Percentiles rank a stretch among this genome's conserved stretches.
Conservation (phyloP, 1,140 invertebrate genomes). For the Pogonomyrmex californicus region DNA sequence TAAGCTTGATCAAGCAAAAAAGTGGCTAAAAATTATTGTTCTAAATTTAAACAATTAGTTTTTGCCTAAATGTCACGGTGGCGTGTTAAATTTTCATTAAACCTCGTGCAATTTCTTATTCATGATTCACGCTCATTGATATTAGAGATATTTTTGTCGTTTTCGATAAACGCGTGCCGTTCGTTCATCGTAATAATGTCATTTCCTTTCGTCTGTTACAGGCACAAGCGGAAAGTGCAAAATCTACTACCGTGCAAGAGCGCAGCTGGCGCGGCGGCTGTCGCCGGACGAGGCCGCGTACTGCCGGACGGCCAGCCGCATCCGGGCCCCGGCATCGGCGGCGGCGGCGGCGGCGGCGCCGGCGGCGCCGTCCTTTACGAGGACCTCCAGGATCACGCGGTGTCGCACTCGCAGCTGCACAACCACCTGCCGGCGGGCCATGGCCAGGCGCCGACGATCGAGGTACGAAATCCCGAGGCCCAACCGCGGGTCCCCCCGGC, state of each 20-base stretch:
- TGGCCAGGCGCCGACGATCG: conserved; percentile 87
- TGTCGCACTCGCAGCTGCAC: conserved; percentile 84
- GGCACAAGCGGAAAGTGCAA: conserved; percentile 91
- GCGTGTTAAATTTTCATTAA: not conserved
- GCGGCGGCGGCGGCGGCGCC: conserved; percentile 78
- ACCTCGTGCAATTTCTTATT: not conserved
- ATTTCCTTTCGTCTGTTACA: conserved; percentile 83
- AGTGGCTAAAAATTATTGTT: not conserved
- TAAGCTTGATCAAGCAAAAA: not conserved
- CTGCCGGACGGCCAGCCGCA: conserved; percentile 78
- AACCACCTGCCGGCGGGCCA: conserved; percentile 82
- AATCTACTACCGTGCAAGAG: conserved; percentile 91
- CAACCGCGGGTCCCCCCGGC: conserved; percentile 59
- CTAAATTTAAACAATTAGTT: not conserved
- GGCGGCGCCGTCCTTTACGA: conserved; percentile 89
- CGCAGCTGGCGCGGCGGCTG: conserved; percentile 87
- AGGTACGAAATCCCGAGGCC: conserved; percentile 85
- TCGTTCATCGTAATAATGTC: not conserved
- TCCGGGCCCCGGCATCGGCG: conserved; percentile 81
- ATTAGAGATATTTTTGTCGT: not conserved
- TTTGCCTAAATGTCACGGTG: not conserved
- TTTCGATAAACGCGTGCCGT: too few relatives aligned
- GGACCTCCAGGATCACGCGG: conserved; percentile 87
- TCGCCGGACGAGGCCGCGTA: conserved; percentile 85
- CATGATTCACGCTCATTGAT: not conserved